Evolutionary conservation across 2,113 vertebrate genomes (phyloP), one percentile per base, ranked within the genome.

Genomic region (Alectura lathami): DNA sequence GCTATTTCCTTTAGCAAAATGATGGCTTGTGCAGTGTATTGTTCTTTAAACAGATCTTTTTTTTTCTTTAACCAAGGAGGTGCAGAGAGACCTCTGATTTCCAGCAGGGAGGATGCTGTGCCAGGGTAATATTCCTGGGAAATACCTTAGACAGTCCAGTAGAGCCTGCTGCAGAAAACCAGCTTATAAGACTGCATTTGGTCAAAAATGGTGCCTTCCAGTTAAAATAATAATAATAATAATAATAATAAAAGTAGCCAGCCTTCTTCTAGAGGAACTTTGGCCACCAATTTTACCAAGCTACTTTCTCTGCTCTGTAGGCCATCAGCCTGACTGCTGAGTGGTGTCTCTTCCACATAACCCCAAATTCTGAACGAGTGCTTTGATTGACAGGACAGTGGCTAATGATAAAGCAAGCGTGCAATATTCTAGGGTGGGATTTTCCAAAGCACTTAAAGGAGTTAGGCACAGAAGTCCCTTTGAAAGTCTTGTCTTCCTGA

Each of bases 391-490:
- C 93, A 93, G 82, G 72, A n/a, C 75, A 29, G 93, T 64, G 92
- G 80, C 83, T 94, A 32, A 47, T 1, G 20, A 86, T 75, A 96
- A 96, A 94, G 88, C 91, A 70, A 94, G 94, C 93, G 32, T 97
- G 95, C 95, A 96, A 66, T 88, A 91, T 96, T 95, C 93, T 18
- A 18, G 90, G 91, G 80, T 96, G 90, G 90, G 95, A 97, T 97
- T 97, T 97, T 96, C 93, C 91, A 93, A 97, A 96, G 95, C 93
- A 92, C 83, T 97, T 96, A 97, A 96, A 96, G 93, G 91, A 96
- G 94, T 97, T 97, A 97, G 93, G 91, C 91, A 93, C 85, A 96
- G 29, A 86, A 93, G 94, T 94, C 93, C 94, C 93, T 97, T 96
- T 96, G 95, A 97, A 97, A 96, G 94, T 96, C 94, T 96, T 45